These are phyloP conservation scores for Synodontis membranacea DNA, from an alignment of 2,113 vertebrate species.

Conservation along the genomic window DNA sequence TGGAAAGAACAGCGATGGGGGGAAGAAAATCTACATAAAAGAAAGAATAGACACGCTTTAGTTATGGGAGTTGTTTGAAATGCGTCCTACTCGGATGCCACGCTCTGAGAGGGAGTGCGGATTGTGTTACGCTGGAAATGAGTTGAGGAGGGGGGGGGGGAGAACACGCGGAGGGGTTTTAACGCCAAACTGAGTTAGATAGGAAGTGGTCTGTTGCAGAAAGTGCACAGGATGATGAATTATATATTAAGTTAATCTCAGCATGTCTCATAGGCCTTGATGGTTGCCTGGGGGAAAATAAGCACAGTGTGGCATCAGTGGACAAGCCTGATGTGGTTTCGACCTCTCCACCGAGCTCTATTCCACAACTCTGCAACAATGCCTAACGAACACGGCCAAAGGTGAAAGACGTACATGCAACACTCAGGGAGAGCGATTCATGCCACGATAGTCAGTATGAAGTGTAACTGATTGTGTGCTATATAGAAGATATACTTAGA, in stretches of 20 bases:
- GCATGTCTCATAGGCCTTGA: constrained; percentile 54
- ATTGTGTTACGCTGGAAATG: constrained; percentile 46
- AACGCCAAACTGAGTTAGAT: constrained; percentile 54
- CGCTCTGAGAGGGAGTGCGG: constrained; percentile 34
- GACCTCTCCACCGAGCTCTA: constrained; percentile 29
- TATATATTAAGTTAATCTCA: constrained; percentile 57
- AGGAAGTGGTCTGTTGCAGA: constrained; percentile 40
- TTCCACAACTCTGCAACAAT: constrained; percentile 3
- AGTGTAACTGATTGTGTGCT: neutral
- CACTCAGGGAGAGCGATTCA: neutral
- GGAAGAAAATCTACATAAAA: constrained; percentile 24
- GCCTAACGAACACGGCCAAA: constrained; percentile 44
- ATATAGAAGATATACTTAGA: too few relatives aligned
- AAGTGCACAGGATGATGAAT: constrained; percentile 50
- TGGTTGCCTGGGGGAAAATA: constrained; percentile 50
- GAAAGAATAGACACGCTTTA: neutral
- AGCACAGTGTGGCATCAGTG: constrained; percentile 43
- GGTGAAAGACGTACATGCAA: constrained; percentile 26
- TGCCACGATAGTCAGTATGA: neutral
- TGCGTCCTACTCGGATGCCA: constrained; percentile 2
- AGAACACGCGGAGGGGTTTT: constrained; percentile 37
- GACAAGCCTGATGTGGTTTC: constrained; percentile 48
- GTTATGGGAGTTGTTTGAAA: constrained; percentile 34
- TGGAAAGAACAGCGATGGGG: constrained; percentile 4
- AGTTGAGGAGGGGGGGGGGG: constrained; percentile 33